phyloP scores from a whole-genome alignment of 2,797 vertebrate genomes.

The Eupleurogrammus muticus region DNA sequence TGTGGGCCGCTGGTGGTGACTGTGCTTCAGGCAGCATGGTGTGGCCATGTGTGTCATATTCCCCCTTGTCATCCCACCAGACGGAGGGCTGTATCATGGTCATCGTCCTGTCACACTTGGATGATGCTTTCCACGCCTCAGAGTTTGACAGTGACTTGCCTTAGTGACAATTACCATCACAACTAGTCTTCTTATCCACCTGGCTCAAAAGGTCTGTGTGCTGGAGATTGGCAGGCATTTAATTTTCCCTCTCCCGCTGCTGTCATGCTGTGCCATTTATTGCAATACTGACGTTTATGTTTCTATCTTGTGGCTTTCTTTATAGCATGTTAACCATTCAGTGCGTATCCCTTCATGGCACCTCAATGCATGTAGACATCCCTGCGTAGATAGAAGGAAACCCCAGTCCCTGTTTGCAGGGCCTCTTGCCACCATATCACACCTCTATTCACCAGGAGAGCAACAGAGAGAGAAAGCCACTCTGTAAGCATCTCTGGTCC shows the following conservation, averaged over 20 bases:
- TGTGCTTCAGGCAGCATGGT: slow-evolving; percentile 75
- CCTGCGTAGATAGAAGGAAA: slow-evolving; percentile 31
- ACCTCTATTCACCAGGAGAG: slow-evolving; percentile 68
- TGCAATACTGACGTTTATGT: slow-evolving; percentile 52
- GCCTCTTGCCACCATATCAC: slow-evolving; percentile 65
- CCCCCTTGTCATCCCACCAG: slow-evolving; percentile 76
- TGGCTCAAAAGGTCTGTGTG: slow-evolving; percentile 77
- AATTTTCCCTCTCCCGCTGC: slow-evolving; percentile 63
- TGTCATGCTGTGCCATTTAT: slow-evolving; percentile 51
- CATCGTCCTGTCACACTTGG: slow-evolving; percentile 80
- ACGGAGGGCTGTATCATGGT: slow-evolving; percentile 82
- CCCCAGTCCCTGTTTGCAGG: slow-evolving; percentile 55
- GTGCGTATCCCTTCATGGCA: slow-evolving; percentile 41
- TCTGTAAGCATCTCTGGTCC: slow-evolving; percentile 54
- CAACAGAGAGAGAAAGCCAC: slow-evolving; percentile 55
- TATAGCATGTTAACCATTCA: slow-evolving; percentile 41
- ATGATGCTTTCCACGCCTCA: slow-evolving; percentile 74
- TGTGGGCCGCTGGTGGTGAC: slow-evolving; percentile 76
- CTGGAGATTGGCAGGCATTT: slow-evolving; percentile 72
- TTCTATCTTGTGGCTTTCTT: slow-evolving; percentile 40
- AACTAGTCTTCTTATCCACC: slow-evolving; percentile 78
- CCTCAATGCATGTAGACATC: slow-evolving; percentile 18
- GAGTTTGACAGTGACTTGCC: slow-evolving; percentile 76
- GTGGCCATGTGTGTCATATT: slow-evolving; percentile 79
- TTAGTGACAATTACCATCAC: slow-evolving; percentile 78